These are phyloP conservation scores for Ormyrus thymus DNA, from an alignment of 2,888 invertebrate species.

Conservation along the genomic window DNA sequence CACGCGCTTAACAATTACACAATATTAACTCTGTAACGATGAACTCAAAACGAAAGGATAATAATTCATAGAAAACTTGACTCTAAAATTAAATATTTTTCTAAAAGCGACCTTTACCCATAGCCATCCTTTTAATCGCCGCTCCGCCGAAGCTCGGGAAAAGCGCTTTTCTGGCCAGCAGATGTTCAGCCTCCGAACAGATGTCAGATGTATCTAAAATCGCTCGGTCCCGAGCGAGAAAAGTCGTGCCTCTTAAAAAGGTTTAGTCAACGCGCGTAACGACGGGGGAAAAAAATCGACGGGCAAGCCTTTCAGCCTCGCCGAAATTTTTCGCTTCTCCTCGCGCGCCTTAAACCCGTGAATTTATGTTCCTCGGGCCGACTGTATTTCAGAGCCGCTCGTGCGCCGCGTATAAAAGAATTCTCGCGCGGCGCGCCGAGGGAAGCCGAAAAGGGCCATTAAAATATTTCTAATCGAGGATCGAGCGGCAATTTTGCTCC, in stretches of 20 bases:
- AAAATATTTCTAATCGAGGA: slow-evolving; percentile 65
- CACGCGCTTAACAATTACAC: too few species aligned
- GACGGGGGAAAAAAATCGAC: background rate
- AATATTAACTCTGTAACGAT: too few species aligned
- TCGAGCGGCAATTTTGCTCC: slow-evolving; percentile 54
- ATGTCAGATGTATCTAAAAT: background rate
- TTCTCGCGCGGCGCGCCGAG: slow-evolving; percentile 63
- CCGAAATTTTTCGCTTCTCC: slow-evolving; percentile 19
- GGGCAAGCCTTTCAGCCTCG: background rate
- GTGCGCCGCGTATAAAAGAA: slow-evolving; percentile 47
- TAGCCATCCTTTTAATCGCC: too few species aligned
- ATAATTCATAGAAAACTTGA: too few species aligned
- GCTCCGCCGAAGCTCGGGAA: too few species aligned
- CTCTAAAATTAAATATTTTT: too few species aligned
- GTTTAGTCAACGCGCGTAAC: background rate
- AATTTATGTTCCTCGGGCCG: slow-evolving; percentile 28
- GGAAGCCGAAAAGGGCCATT: slow-evolving; percentile 63
- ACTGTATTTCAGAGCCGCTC: slow-evolving; percentile 52
- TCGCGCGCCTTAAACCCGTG: background rate
- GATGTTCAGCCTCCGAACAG: background rate
- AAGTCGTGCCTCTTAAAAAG: background rate
- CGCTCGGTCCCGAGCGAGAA: too few species aligned
- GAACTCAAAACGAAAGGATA: too few species aligned
- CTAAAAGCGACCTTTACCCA: too few species aligned
- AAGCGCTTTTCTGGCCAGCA: too few species aligned